Evolutionary conservation across 2,888 invertebrate genomes (phyloP).

Genomic region (Ennomos fuscantarius): DNA sequence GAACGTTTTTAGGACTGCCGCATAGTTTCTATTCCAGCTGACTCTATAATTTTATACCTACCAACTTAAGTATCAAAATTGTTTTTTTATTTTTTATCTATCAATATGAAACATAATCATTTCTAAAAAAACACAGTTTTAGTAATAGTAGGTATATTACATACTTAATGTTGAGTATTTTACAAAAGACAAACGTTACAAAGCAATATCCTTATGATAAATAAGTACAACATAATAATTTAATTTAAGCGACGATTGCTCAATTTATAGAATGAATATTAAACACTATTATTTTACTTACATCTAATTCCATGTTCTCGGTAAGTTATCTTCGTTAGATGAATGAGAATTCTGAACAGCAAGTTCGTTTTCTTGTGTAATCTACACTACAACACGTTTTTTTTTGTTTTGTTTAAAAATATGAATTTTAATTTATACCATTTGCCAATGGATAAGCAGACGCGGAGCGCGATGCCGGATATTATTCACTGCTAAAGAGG

Average conservation of each 20-base stretch:
- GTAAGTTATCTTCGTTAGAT: too few species aligned
- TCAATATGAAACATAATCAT: neutral
- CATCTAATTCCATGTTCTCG: too few species aligned
- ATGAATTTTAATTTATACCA: too few species aligned
- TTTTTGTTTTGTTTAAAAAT: too few species aligned
- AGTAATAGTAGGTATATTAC: slow-evolving; percentile 16
- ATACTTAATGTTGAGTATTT: slow-evolving; percentile 31
- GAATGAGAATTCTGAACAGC: neutral
- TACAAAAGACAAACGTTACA: slow-evolving; percentile 29
- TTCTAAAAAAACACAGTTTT: slow-evolving; percentile 16
- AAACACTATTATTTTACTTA: slow-evolving; percentile 17
- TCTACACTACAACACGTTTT: too few species aligned
- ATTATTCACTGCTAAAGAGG: too few species aligned
- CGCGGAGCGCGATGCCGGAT: too few species aligned
- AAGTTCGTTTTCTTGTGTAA: slow-evolving; percentile 34
- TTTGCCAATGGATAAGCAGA: too few species aligned
- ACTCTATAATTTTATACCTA: neutral
- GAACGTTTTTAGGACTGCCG: neutral
- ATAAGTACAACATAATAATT: slow-evolving; percentile 74
- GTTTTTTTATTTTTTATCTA: slow-evolving; percentile 2
- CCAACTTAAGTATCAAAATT: slow-evolving; percentile 14
- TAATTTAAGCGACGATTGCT: slow-evolving; percentile 76
- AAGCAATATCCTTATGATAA: slow-evolving; percentile 65
- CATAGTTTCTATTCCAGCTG: slow-evolving; percentile 38
- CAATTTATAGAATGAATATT: slow-evolving; percentile 69